A percentile compares a stretch with the other conserved stretches of the same genome.
phyloP scores from a whole-genome alignment of 2,888 invertebrate species.

The Cylindroiulus punctatus region DNA sequence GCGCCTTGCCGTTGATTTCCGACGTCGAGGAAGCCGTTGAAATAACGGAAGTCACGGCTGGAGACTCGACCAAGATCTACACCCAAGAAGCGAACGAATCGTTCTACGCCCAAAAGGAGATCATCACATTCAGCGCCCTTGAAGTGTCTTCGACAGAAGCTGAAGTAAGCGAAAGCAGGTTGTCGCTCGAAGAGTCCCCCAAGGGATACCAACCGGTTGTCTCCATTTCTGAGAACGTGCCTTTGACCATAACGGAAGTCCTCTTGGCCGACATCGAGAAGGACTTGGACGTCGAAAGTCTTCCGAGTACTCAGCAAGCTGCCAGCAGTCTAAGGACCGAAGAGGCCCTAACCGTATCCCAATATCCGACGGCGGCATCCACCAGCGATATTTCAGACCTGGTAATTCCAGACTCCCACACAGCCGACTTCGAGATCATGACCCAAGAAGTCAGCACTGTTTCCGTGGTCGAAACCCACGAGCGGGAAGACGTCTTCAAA shows the following conservation, averaged over 20 bases:
- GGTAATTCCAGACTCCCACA: conserved; percentile 53
- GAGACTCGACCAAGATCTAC: conserved; percentile 49
- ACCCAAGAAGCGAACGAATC: not conserved
- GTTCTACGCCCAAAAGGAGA: conserved; percentile 2
- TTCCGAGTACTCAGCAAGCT: conserved; percentile 52
- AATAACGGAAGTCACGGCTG: conserved; percentile 11
- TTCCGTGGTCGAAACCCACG: conserved; percentile 49
- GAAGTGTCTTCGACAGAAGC: conserved; percentile 49
- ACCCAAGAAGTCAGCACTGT: conserved; percentile 56
- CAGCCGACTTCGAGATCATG: conserved; percentile 48
- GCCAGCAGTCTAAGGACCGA: conserved; percentile 50
- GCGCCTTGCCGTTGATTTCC: not conserved
- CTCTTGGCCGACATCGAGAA: not conserved
- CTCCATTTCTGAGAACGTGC: not conserved
- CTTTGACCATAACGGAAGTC: conserved; percentile 30
- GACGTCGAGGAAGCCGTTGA: conserved; percentile 51
- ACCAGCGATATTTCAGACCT: conserved; percentile 51
- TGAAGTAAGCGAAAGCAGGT: conserved; percentile 44
- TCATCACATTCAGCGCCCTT: conserved; percentile 13
- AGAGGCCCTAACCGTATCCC: conserved; percentile 57
- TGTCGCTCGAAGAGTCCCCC: conserved; percentile 25
- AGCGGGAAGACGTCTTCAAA: conserved; percentile 48
- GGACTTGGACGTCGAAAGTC: conserved; percentile 49
- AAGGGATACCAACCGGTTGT: conserved; percentile 5
- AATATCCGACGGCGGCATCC: conserved; percentile 53